Base-by-base conservation (phyloP, 1,140 invertebrate genomes). In the Phthorimaea operculella region DNA sequence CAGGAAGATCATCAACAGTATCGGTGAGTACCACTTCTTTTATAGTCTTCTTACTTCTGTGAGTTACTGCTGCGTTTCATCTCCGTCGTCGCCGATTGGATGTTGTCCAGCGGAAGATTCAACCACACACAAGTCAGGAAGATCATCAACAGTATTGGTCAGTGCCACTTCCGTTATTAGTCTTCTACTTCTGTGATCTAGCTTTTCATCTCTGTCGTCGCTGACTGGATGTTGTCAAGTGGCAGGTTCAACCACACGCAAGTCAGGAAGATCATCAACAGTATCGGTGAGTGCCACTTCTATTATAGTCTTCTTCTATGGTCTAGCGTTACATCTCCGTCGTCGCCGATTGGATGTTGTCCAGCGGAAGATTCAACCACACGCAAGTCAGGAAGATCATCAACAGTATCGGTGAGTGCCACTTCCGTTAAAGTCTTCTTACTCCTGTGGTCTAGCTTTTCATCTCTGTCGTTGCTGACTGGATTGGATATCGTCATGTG, bases 51-150 rank as follows among this genome's bases (percentile, higher is more conserved):
- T 4, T 95, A 95, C 66, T 79, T 95, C 17, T 92, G 92, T 54
- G 95, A 95, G 94, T 96, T 93, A 93, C 94, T 94, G 76, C 94
- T 93, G 0, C 92, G 95, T 86, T 86, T 91, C 54, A 90, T 93
- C 51, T 93, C 93, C 28, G 89, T 92, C 59, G 83, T 95, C 8
- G 93, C 93, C 11, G 94, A 96, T 76, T 92, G 90, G 89, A 89
- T 95, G 88, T 90, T 95, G 58, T 90, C 90, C 33, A 91, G 89
- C 28, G 88, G 90, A 15, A 83, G 81, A n/a, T 90, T 92, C 67
- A 90, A 89, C 54, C 90, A 91, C 60, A 92, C 92, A 0, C 80
- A 86, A 56, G 93, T 93, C 15, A 87, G 94, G 59, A 95, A 95
- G 83, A 86, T 95, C 44, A 90, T 94, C 63, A 94, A 94, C 83